Evolutionary conservation across 2,888 invertebrate genomes (phyloP), one percentile per base, ranked within the genome.

Genomic region (Elegia similella): DNA sequence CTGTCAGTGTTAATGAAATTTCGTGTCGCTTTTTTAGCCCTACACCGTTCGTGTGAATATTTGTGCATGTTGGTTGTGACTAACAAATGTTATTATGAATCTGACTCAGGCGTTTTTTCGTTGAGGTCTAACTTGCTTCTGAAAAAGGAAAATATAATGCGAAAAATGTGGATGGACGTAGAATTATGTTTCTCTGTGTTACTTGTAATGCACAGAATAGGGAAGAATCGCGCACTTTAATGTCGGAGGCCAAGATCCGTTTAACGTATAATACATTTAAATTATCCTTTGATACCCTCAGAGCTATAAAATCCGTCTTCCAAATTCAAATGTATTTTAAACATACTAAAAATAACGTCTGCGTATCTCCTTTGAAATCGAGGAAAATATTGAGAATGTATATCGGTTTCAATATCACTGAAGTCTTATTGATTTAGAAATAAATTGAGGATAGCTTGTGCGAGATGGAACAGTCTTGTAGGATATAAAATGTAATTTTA

Each of bases 1-100:
- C 75, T 78, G 79, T 76, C 75, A 72, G 71, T 75, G 72, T 77
- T 84, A 86, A 87, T 88, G 82, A 84, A 80, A 79, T 81, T 83
- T 82, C 80, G 72, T 75, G 69, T 66, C 67, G 68, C 66, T 63
- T 73, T 79, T 81, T 74, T 70, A 13, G 30, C 7, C 3, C 5
- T 15, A 12, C 48, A 16, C 48, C 16, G 17, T 67, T 63, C 54
- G 57, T 23, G 12, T n/a, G 50, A 34, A 48, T 48, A 30, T 50
- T 38, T 6, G 2, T 38, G 12, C 2, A 5, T 38, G 5, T 10
- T 38, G 1, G 2, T 38, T 12, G 10, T 38, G 5, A 12, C 10
- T 10, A 12, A 2, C 8, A 34, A 34, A 34, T 34, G 34, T 34
- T 34, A 34, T 34, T 34, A 10, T 3, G 38, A n/a, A 38, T 38